Base-by-base conservation (phyloP, 2,888 invertebrate species). In the Petrophora chlorosata region DNA sequence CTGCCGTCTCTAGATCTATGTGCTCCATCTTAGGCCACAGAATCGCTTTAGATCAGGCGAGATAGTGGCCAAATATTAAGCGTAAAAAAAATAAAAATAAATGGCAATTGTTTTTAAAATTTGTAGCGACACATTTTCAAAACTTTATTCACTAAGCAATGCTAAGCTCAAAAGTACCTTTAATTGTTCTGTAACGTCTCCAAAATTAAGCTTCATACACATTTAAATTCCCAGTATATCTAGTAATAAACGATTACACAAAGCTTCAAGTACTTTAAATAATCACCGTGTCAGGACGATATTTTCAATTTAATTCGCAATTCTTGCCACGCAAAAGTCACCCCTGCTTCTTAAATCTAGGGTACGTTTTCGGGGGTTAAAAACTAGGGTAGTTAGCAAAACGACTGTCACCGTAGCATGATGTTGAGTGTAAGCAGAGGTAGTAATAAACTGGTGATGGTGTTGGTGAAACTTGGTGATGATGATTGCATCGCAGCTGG, bases 401-500 rank as follows among this genome's bases (percentile, higher is more conserved):
- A 74, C 61, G 64, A 69, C 73, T 84, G 88, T 88, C 88, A 89
- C 88, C 89, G 81, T 65, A 77, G 59, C 59, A 79, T 58, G 33
- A 83, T 51, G 49, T 78, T 74, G 10, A 82, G 50, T 19, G 71
- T 72, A 29, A 85, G 53, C 8, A 70, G 45, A 14, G 75, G 73
- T 65, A 81, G 67, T 50, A 85, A 48, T 44, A 79, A 59, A 39
- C 63, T 66, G 43, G 71, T 71, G 50, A 79, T 63, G 51, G 67
- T 71, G 43, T 44, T 71, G 65, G 34, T 76, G 63, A 81, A 85
- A 28, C 83, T 88, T 1, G 88, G 82, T 45, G 93, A 93, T 63
- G 93, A 93, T 0, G 89, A 90, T 65, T 95, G 95, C 95, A 95
- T 95, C 5, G 95, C 95, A 13, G 95, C 95, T 47, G 95, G 95